A percentile compares a stretch with the other conserved stretches of the same genome.
phyloP scores from a whole-genome alignment of 2,888 invertebrate species.

The Tyria jacobaeae region DNA sequence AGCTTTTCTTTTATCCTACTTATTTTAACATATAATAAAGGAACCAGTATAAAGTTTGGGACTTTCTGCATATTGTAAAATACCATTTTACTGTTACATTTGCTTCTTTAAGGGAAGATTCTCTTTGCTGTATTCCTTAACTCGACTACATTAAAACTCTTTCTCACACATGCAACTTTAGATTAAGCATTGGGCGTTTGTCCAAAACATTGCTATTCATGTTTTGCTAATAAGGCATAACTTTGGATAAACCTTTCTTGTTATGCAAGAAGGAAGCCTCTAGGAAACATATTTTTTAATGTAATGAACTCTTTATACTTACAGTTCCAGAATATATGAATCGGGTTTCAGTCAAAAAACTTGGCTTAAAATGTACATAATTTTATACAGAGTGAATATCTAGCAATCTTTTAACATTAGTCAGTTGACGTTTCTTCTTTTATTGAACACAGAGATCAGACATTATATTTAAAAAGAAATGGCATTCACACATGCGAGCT shows the following conservation, averaged over 20 bases:
- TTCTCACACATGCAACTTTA: conserved; percentile 17
- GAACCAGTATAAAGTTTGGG: too few relatives aligned
- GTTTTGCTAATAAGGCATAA: conserved; percentile 36
- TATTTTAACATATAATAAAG: too few relatives aligned
- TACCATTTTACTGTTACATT: neutral
- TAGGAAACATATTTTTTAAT: conserved; percentile 18
- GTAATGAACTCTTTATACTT: neutral
- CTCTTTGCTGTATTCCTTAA: neutral
- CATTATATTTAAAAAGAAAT: too few relatives aligned
- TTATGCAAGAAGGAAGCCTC: conserved; percentile 18
- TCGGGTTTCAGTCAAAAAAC: too few relatives aligned
- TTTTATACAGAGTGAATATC: too few relatives aligned
- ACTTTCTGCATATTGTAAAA: neutral
- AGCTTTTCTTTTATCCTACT: neutral
- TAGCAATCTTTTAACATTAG: too few relatives aligned
- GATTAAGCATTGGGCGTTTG: conserved; percentile 35
- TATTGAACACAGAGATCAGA: too few relatives aligned
- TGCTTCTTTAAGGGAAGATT: neutral
- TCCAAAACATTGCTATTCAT: conserved; percentile 37
- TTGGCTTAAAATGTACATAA: too few relatives aligned
- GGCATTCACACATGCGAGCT: too few relatives aligned
- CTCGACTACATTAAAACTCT: conserved; percentile 7
- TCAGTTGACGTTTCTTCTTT: too few relatives aligned
- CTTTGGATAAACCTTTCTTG: conserved; percentile 7
- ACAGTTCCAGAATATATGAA: neutral